These are phyloP conservation scores for Malacoctenus gilli DNA, from an alignment of 2,797 vertebrate species.

Conservation along the genomic window DNA sequence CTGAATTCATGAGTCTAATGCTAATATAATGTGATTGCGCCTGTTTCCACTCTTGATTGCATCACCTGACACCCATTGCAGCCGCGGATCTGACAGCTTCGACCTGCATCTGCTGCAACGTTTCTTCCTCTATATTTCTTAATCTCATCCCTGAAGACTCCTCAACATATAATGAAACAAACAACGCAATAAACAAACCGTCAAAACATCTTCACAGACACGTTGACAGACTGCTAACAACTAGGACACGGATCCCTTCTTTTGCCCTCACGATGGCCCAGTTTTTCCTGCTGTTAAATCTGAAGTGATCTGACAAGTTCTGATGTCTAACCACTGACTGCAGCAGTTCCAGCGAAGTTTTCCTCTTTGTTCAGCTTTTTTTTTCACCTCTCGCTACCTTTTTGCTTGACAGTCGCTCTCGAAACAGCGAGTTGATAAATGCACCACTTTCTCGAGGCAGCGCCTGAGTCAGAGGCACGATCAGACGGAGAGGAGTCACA, in stretches of 20 bases:
- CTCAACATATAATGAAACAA: too few relatives aligned
- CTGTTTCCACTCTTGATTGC: too few relatives aligned
- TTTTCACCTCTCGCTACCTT: slow-evolving; percentile 11
- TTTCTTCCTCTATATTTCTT: too few relatives aligned
- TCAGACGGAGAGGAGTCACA: neutral
- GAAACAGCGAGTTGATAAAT: slow-evolving; percentile 16
- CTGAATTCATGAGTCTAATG: too few relatives aligned
- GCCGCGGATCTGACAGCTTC: too few relatives aligned
- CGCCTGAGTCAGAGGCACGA: slow-evolving; percentile 3
- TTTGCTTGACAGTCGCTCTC: slow-evolving; percentile 8
- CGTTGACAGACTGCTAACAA: neutral
- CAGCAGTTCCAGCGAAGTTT: slow-evolving; percentile 19
- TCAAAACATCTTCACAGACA: too few relatives aligned
- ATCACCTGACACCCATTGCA: too few relatives aligned
- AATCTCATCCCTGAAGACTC: too few relatives aligned
- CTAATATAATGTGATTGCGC: too few relatives aligned
- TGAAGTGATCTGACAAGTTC: slow-evolving; percentile 27
- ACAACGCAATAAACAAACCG: too few relatives aligned
- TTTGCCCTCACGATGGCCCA: slow-evolving; percentile 14
- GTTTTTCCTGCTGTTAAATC: slow-evolving; percentile 17
- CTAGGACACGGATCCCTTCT: slow-evolving; percentile 7
- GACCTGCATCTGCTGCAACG: too few relatives aligned
- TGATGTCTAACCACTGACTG: slow-evolving; percentile 18
- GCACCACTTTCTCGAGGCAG: slow-evolving; percentile 16
- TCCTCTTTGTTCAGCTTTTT: slow-evolving; percentile 17